Evolutionary conservation across 1,140 invertebrate genomes (phyloP).

Genomic region (Galendromus occidentalis): DNA sequence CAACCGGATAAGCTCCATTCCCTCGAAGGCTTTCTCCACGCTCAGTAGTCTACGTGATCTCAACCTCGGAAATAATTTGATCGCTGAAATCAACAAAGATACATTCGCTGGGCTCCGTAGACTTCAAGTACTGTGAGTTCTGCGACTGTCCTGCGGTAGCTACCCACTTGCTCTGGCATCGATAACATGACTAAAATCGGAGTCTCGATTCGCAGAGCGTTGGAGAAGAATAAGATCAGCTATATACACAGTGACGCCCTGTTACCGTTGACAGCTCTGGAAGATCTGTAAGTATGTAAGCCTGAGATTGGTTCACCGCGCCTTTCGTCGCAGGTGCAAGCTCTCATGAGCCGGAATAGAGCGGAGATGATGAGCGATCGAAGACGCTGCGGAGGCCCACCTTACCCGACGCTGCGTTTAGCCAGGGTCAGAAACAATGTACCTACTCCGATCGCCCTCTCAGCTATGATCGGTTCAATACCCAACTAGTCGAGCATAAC

Average conservation of each 20-base stretch:
- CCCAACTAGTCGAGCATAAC: too few relatives aligned
- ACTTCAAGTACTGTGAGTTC: slow-evolving; percentile 67
- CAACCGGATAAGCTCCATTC: slow-evolving; percentile 52
- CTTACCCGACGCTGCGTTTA: too few relatives aligned
- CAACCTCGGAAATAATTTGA: slow-evolving; percentile 56
- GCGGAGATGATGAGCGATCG: too few relatives aligned
- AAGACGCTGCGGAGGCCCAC: too few relatives aligned
- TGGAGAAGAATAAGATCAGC: slow-evolving; percentile 64
- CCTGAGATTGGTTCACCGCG: too few relatives aligned
- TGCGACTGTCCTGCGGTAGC: neutral
- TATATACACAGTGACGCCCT: slow-evolving; percentile 69
- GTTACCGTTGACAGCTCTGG: slow-evolving; percentile 46
- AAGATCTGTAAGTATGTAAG: slow-evolving; percentile 57
- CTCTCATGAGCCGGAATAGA: too few relatives aligned
- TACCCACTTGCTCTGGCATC: too few relatives aligned
- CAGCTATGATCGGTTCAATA: too few relatives aligned
- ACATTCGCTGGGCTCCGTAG: slow-evolving; percentile 54
- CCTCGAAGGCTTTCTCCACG: slow-evolving; percentile 44
- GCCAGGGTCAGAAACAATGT: too few relatives aligned
- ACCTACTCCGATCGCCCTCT: too few relatives aligned
- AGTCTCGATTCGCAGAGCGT: slow-evolving; percentile 59
- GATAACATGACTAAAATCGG: too few relatives aligned
- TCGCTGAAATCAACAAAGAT: slow-evolving; percentile 47
- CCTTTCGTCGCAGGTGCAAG: too few relatives aligned
- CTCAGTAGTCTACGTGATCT: slow-evolving; percentile 58